phyloP scores from a whole-genome alignment of 2,797 vertebrate species.

The Cuniculus paca region DNA sequence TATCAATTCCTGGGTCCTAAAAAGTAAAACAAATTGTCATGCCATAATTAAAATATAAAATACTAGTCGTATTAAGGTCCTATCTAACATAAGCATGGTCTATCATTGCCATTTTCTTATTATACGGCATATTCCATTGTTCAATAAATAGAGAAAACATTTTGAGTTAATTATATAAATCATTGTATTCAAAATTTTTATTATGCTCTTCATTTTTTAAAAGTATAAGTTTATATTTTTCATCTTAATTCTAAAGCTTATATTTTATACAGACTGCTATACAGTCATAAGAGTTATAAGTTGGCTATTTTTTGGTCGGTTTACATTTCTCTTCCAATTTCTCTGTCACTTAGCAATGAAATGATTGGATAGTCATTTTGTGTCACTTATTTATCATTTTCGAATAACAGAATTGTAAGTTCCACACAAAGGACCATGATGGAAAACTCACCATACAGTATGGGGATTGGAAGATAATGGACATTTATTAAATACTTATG shows the following conservation, averaged over 20 bases:
- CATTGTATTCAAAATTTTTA: constrained; percentile 13
- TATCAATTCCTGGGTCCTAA: background rate
- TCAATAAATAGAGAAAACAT: background rate
- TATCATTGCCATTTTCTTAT: constrained; percentile 17
- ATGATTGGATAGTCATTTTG: background rate
- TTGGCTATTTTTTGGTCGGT: background rate
- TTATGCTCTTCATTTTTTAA: background rate
- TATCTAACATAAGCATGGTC: background rate
- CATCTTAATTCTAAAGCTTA: background rate
- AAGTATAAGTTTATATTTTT: background rate
- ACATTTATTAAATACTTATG: background rate
- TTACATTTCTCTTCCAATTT: background rate
- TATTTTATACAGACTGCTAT: background rate
- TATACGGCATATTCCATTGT: background rate
- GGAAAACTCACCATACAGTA: background rate
- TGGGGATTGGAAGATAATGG: background rate
- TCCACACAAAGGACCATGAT: background rate
- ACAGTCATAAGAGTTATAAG: background rate
- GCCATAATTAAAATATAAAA: constrained; percentile 32
- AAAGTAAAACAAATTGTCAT: background rate
- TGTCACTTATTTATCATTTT: background rate
- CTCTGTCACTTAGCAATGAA: background rate
- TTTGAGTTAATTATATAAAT: constrained; percentile 24
- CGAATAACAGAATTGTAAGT: background rate
- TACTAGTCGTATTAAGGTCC: background rate